Percentiles rank a stretch among this genome's conserved stretches.
Evolutionary conservation across 2,888 invertebrate species (phyloP).

Genomic region (Leucania comma): DNA sequence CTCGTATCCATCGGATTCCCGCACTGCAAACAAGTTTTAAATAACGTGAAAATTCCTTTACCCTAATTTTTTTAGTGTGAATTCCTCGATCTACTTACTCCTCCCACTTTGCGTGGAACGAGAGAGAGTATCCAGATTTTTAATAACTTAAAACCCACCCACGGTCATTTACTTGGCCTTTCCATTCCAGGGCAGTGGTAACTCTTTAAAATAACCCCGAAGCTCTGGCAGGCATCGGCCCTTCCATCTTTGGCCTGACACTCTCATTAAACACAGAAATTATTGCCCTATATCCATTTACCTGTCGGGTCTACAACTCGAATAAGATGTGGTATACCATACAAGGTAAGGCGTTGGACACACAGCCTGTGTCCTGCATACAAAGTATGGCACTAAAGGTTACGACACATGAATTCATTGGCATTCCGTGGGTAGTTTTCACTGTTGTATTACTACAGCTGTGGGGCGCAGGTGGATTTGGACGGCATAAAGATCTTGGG

Average conservation of each 20-base stretch:
- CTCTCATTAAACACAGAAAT: not conserved
- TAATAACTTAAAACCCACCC: no score
- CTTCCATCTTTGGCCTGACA: not conserved
- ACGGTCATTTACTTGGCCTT: no score
- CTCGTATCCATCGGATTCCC: no score
- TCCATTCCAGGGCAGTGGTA: no score
- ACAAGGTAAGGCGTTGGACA: slow-evolving; percentile 45
- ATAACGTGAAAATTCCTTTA: no score
- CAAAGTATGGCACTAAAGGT: slow-evolving; percentile 42
- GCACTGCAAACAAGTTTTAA: no score
- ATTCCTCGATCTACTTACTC: no score
- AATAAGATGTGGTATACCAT: slow-evolving; percentile 25
- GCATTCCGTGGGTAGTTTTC: slow-evolving; percentile 45
- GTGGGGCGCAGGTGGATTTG: slow-evolving; percentile 10
- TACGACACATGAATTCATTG: slow-evolving; percentile 56
- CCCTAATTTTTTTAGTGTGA: no score
- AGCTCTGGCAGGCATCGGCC: no score
- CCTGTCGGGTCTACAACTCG: not conserved
- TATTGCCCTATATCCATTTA: slow-evolving; percentile 13
- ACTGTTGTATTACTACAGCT: slow-evolving; percentile 23
- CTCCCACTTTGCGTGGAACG: no score
- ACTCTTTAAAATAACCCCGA: no score
- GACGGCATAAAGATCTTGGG: not conserved
- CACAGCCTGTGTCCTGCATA: slow-evolving; percentile 48
- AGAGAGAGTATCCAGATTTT: no score